Base-by-base conservation (phyloP, 92 coral and sea anemone species). In the Scolanthus callimorphus region DNA sequence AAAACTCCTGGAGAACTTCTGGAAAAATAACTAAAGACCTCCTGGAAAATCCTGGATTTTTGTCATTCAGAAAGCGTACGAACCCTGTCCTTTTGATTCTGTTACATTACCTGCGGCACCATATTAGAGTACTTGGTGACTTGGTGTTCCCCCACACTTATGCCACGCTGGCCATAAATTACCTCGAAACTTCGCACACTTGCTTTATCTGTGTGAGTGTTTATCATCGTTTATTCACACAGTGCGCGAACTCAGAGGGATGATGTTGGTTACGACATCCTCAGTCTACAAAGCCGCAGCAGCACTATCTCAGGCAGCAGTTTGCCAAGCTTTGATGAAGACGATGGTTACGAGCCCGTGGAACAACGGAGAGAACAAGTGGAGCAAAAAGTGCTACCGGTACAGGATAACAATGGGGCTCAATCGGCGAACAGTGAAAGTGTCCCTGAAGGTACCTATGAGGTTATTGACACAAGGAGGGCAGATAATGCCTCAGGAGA, bases 181-280 rank as follows among this genome's bases (percentile, higher is more conserved):
- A n/a, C n/a, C n/a, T n/a, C n/a, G n/a, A n/a, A n/a, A n/a, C n/a
- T n/a, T n/a, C n/a, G n/a, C n/a, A n/a, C n/a, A n/a, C n/a, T n/a
- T n/a, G n/a, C n/a, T n/a, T n/a, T n/a, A n/a, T n/a, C n/a, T n/a
- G n/a, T n/a, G n/a, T n/a, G n/a, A n/a, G n/a, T n/a, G n/a, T n/a
- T 25, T 20, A 0, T 12, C 57, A 63, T 57, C 55, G 17, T 63
- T 63, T 59, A 59, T 21, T n/a, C n/a, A n/a, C n/a, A n/a, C n/a
- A n/a, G n/a, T n/a, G n/a, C n/a, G n/a, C 46, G 24, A 3, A 49
- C 60, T n/a, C 3, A 23, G 13, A 29, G 27, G 15, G 73, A 52
- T 11, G 77, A 74, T 34, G 44, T 73, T 1, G 82, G 77, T 20
- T 80, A 81, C 73, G 87, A 81, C 31, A 77, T 66, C 13, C 57